phyloP scores from a whole-genome alignment of 2,113 vertebrate genomes.

The Ctenomys sociabilis region DNA sequence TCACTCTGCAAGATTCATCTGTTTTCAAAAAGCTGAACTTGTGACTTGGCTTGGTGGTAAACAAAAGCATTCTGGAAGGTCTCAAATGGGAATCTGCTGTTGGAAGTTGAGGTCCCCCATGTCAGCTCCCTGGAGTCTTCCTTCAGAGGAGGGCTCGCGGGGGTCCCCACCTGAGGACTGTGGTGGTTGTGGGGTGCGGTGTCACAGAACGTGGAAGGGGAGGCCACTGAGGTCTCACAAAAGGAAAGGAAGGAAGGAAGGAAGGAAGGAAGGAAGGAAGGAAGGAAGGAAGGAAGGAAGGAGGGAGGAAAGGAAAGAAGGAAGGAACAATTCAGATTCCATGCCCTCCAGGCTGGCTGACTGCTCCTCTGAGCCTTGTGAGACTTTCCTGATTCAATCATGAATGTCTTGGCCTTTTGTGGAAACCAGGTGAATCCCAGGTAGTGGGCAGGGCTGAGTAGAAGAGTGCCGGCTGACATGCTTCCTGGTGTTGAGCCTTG shows the following conservation, averaged over 20 bases:
- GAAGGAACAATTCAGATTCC: too few species aligned
- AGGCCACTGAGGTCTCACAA: too few species aligned
- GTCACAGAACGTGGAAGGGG: fast-evolving
- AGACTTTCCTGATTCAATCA: not conserved
- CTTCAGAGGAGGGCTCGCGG: fast-evolving
- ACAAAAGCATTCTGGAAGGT: not conserved
- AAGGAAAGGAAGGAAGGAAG: too few species aligned
- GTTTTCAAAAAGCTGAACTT: not conserved
- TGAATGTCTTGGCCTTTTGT: too few species aligned
- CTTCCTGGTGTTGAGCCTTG: too few species aligned
- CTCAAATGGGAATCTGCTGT: not conserved
- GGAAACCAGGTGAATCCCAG: not conserved
- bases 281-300: too few species aligned
- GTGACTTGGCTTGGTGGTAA: not conserved
- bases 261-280: too few species aligned
- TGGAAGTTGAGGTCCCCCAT: not conserved
- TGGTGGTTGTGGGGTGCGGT: not conserved
- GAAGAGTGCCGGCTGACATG: fast-evolving
- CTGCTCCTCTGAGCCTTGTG: not conserved
- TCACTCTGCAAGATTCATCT: not conserved
- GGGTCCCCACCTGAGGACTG: too few species aligned
- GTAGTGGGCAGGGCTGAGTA: fast-evolving
- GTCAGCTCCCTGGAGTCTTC: fast-evolving
- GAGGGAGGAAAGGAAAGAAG: too few species aligned
- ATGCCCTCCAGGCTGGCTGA: fast-evolving